Conservation (phyloP, 2,113 vertebrate genomes). For the Pandion haliaetus region DNA sequence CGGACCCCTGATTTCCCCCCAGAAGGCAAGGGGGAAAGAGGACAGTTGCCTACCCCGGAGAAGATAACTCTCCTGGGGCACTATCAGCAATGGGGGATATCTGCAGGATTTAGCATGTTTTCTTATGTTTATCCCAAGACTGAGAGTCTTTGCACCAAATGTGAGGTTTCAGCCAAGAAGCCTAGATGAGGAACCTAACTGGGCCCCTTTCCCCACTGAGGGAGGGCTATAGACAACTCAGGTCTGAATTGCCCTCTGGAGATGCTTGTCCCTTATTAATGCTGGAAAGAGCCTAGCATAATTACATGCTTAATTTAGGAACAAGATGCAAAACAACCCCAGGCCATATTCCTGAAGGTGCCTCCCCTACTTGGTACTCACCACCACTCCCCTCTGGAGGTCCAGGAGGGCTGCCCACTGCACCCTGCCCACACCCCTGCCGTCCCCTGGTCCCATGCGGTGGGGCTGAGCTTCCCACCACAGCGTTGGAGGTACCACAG, state of each 20-base stretch:
- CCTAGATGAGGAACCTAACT: not conserved
- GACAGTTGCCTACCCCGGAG: not conserved
- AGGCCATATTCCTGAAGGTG: not conserved
- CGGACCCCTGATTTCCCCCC: fast-evolving
- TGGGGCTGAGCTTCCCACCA: not conserved
- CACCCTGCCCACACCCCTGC: not conserved
- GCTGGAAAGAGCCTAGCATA: not conserved
- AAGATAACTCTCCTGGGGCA: not conserved
- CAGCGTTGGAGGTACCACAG: fast-evolving
- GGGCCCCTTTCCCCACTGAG: not conserved
- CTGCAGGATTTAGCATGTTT: not conserved
- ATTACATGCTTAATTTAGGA: not conserved
- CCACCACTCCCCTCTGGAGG: not conserved
- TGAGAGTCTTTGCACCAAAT: not conserved
- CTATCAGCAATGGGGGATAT: not conserved
- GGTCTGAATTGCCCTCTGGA: not conserved
- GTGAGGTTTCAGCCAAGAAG: not conserved
- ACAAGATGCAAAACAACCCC: not conserved
- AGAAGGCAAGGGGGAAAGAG: not conserved
- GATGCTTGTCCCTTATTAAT: not conserved
- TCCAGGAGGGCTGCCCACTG: not conserved
- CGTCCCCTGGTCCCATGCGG: fast-evolving
- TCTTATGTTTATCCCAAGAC: not conserved
- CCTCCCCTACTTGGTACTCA: not conserved
- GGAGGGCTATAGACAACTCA: not conserved